Evolutionary conservation across 2,888 invertebrate genomes (phyloP).

Genomic region (Ophioninae sp.): DNA sequence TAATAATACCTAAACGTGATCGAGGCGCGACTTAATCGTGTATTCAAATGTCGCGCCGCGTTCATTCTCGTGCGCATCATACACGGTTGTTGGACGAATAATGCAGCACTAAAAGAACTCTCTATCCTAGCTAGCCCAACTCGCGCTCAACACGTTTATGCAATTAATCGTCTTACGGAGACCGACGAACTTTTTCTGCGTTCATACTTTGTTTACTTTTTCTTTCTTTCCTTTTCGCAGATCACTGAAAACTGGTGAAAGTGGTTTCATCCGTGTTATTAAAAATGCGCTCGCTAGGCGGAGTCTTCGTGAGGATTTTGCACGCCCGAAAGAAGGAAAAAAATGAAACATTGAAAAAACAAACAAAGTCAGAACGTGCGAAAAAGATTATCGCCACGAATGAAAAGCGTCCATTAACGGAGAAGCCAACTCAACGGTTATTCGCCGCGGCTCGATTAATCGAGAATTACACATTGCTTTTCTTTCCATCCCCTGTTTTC

Average conservation of each 20-base stretch:
- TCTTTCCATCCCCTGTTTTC: slow-evolving; percentile 1
- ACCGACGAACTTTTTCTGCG: slow-evolving; percentile 8
- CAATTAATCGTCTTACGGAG: slow-evolving; percentile 17
- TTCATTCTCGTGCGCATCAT: slow-evolving; percentile 39
- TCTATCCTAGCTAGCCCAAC: slow-evolving; percentile 62
- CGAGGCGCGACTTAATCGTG: slow-evolving; percentile 15
- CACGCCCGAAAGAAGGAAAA: slow-evolving; percentile 2
- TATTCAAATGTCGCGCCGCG: slow-evolving; percentile 24
- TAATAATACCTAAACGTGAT: slow-evolving; percentile 39
- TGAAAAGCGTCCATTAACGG: slow-evolving; percentile 12
- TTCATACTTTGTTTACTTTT: slow-evolving; percentile 16
- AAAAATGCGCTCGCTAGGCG: slow-evolving; percentile 6
- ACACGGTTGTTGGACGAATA: slow-evolving; percentile 60
- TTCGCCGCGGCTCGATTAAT: slow-evolving; percentile 45
- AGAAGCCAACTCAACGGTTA: slow-evolving; percentile 18
- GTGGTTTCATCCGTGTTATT: slow-evolving; percentile 17
- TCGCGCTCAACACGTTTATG: slow-evolving; percentile 36
- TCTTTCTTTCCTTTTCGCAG: slow-evolving; percentile 16
- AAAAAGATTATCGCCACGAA: slow-evolving; percentile 14
- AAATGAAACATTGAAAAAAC: neutral
- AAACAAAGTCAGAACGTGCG: slow-evolving; percentile 1
- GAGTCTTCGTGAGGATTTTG: slow-evolving; percentile 6
- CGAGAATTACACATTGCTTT: slow-evolving; percentile 39
- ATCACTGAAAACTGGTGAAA: slow-evolving; percentile 30
- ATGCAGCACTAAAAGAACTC: slow-evolving; percentile 56